Evolutionary conservation across 2,888 invertebrate species (phyloP).

Genomic region (Petrolisthes cinctipes): DNA sequence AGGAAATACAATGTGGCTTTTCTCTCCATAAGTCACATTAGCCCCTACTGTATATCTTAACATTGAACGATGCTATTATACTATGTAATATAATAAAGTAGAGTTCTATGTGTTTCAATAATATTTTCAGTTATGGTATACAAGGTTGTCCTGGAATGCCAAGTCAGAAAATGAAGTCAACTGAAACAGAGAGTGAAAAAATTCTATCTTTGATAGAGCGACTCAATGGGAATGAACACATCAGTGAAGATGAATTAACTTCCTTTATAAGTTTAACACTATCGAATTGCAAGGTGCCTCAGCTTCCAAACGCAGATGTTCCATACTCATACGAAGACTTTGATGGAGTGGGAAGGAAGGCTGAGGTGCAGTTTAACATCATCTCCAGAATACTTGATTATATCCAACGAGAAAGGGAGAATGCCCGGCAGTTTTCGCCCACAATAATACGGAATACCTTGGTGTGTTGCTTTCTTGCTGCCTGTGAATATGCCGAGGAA

Average conservation of each 20-base stretch:
- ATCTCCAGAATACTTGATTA: slow-evolving; percentile 12
- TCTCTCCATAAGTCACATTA: no score
- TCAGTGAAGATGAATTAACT: slow-evolving; percentile 35
- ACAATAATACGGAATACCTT: slow-evolving; percentile 11
- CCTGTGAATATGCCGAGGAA: slow-evolving; percentile 27
- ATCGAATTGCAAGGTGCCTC: slow-evolving; percentile 24
- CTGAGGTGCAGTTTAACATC: slow-evolving; percentile 33
- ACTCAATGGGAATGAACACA: background rate
- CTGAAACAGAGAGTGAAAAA: background rate
- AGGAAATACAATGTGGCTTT: no score
- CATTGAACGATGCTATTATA: no score
- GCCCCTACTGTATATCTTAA: no score
- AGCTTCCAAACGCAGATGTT: slow-evolving; percentile 29
- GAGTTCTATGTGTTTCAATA: no score
- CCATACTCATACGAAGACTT: slow-evolving; percentile 32
- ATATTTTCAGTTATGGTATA: no score
- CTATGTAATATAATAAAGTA: no score
- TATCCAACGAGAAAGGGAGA: background rate
- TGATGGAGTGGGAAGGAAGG: slow-evolving; percentile 36
- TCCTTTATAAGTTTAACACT: slow-evolving; percentile 8
- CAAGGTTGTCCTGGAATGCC: no score
- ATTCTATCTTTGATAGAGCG: background rate
- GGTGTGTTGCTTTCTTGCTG: slow-evolving; percentile 29
- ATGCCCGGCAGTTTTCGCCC: slow-evolving; percentile 13
- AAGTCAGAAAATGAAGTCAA: background rate